These are phyloP conservation scores for Pyrocephalus nanus DNA, from an alignment of 2,797 vertebrate species.

Conservation along the genomic window DNA sequence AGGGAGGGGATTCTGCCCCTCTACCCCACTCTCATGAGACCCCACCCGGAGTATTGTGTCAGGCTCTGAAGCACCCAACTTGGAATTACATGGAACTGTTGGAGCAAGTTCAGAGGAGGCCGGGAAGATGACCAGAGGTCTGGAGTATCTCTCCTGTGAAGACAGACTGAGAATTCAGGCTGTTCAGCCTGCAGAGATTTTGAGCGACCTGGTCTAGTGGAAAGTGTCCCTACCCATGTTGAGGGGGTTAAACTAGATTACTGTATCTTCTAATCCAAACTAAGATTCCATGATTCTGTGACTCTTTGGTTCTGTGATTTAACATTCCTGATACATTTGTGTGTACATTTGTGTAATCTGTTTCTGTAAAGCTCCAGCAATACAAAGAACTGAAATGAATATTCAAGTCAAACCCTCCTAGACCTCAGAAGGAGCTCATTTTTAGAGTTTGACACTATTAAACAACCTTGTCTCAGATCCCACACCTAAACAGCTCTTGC, in stretches of 20 bases:
- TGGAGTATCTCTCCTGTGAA: not conserved
- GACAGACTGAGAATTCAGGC: not conserved
- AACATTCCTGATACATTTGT: not conserved
- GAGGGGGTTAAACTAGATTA: not conserved
- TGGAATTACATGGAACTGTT: not conserved
- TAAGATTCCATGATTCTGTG: not conserved
- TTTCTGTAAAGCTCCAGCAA: not conserved
- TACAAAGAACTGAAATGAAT: not conserved
- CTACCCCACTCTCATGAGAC: not conserved
- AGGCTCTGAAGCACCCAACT: not conserved
- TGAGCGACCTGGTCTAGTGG: not conserved
- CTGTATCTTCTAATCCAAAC: not conserved
- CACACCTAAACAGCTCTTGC: not conserved
- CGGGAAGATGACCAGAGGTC: too few relatives aligned
- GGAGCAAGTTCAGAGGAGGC: not conserved
- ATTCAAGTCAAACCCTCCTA: not conserved
- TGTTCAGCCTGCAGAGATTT: not conserved
- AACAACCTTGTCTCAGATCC: not conserved
- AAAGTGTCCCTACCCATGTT: fast-evolving
- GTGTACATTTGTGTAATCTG: not conserved
- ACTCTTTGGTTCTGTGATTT: not conserved
- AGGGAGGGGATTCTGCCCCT: not conserved
- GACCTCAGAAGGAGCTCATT: not conserved
- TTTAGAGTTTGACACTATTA: conserved; percentile 3
- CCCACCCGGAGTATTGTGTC: not conserved